These are phyloP conservation scores for Perithous albicinctus DNA, from an alignment of 2,888 invertebrate genomes.

Conservation along the genomic window DNA sequence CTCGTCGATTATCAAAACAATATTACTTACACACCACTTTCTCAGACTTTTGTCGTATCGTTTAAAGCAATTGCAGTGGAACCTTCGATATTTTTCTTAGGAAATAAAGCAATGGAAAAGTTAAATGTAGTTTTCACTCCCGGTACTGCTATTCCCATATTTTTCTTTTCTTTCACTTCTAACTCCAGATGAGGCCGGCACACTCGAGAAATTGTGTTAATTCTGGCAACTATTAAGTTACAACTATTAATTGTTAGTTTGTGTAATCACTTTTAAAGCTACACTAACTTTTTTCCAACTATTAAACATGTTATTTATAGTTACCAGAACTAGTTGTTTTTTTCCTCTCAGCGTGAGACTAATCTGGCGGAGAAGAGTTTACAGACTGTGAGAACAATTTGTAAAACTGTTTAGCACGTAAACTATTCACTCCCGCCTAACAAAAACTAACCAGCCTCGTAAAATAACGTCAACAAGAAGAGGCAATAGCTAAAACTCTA, in stretches of 20 bases:
- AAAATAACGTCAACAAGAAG: not conserved
- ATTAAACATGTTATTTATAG: too few relatives aligned
- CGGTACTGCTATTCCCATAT: not conserved
- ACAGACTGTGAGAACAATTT: not conserved
- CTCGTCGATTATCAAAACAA: conserved; percentile 9
- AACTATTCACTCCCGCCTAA: not conserved
- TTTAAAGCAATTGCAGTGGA: not conserved
- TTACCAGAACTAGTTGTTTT: too few relatives aligned
- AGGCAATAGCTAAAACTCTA: not conserved
- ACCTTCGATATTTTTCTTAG: not conserved
- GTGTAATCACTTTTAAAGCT: too few relatives aligned
- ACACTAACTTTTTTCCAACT: too few relatives aligned
- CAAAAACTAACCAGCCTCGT: not conserved
- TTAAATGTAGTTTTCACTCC: not conserved
- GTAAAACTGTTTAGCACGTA: not conserved
- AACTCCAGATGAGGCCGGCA: not conserved
- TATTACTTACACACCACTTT: conserved; percentile 1
- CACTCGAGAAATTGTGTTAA: too few relatives aligned
- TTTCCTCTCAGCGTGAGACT: too few relatives aligned
- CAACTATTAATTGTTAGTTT: too few relatives aligned
- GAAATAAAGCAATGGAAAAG: not conserved
- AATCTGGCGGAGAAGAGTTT: not conserved
- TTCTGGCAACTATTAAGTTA: too few relatives aligned
- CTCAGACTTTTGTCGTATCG: not conserved
- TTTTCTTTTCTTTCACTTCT: not conserved